Conservation (phyloP, 2,113 vertebrate genomes). For the Neogale vison region DNA sequence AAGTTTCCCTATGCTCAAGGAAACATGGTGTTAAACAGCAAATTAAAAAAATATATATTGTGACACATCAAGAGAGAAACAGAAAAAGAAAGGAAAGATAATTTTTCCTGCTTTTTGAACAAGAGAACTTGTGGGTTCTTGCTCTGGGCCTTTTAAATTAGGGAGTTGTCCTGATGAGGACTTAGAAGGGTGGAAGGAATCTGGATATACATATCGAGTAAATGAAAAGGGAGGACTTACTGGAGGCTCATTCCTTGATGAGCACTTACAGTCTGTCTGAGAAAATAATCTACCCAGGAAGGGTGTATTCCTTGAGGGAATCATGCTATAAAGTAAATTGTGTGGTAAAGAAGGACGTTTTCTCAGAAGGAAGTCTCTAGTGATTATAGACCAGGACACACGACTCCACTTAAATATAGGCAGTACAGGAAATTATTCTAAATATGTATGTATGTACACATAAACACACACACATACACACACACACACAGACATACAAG, state of each 20-base stretch:
- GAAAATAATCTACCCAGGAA: neutral
- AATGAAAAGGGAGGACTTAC: neutral
- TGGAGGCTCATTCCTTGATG: neutral
- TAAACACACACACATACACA: neutral
- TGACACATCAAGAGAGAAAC: neutral
- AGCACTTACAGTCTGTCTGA: neutral
- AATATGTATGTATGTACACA: neutral
- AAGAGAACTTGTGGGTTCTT: neutral
- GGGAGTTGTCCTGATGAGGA: neutral
- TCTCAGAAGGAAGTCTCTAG: conserved; percentile 22
- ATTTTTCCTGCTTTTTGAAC: neutral
- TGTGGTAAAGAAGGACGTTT: neutral
- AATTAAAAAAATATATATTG: neutral
- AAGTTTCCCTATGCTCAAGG: neutral
- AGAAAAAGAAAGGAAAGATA: neutral
- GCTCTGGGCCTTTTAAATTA: neutral
- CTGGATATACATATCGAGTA: fast-evolving
- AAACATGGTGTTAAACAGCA: neutral
- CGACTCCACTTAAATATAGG: neutral
- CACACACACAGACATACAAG: neutral
- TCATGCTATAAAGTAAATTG: neutral
- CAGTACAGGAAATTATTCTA: neutral
- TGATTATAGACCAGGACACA: neutral
- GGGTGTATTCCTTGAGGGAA: neutral
- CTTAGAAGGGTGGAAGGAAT: neutral